Evolutionary conservation across 1,140 invertebrate species (phyloP).

Genomic region (Spodoptera frugiperda): DNA sequence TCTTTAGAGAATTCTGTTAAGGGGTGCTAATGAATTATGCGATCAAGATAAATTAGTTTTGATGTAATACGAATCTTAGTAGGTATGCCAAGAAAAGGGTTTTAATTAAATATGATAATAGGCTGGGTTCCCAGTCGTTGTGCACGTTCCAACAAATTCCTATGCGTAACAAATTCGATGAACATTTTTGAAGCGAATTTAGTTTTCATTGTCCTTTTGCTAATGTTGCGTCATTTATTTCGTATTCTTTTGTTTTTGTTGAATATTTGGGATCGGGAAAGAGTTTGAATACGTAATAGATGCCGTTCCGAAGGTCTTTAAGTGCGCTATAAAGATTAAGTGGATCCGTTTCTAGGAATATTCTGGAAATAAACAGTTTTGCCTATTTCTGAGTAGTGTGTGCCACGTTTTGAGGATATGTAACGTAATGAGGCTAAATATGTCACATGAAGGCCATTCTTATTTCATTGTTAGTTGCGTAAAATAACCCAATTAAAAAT

Average conservation of each 20-base stretch:
- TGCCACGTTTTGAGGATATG: too few relatives aligned
- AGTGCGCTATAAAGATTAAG: conserved; percentile 18
- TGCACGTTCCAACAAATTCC: conserved; percentile 42
- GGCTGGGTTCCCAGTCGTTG: conserved; percentile 9
- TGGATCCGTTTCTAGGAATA: conserved; percentile 7
- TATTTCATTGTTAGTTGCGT: too few relatives aligned
- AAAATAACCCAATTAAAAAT: too few relatives aligned
- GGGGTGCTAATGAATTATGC: conserved; percentile 34
- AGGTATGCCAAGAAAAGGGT: not conserved
- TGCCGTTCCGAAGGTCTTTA: not conserved
- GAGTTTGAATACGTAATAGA: conserved; percentile 9
- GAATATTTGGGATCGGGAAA: not conserved
- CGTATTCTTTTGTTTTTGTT: conserved; percentile 37
- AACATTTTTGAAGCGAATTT: conserved; percentile 27
- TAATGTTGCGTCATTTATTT: conserved; percentile 33
- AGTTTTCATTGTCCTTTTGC: conserved; percentile 18
- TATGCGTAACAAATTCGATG: conserved; percentile 38
- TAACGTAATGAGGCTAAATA: too few relatives aligned
- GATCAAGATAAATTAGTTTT: conserved; percentile 43
- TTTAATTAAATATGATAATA: conserved; percentile 45
- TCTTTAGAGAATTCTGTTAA: conserved; percentile 24
- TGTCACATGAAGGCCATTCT: too few relatives aligned
- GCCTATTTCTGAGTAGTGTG: not conserved
- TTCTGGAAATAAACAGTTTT: too few relatives aligned
- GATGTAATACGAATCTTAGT: conserved; percentile 40